Evolutionary conservation across 2,113 vertebrate species (phyloP).

Genomic region (Pandion haliaetus): DNA sequence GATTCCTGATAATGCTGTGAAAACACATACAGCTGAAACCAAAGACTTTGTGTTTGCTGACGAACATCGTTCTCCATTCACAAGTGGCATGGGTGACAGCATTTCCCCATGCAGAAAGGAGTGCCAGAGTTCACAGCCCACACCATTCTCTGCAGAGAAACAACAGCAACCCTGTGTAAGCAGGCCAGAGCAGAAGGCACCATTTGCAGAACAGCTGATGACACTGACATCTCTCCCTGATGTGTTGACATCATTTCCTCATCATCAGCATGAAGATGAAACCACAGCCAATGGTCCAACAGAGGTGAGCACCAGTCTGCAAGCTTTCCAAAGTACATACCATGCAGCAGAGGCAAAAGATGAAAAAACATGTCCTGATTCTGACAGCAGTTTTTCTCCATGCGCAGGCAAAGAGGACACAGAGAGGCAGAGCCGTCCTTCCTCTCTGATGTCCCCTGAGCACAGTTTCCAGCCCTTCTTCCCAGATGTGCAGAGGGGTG

Average conservation of each 20-base stretch:
- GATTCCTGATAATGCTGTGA: conserved; percentile 73
- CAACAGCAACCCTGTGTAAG: conserved; percentile 19
- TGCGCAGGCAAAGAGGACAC: conserved; percentile 75
- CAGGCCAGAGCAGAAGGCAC: conserved; percentile 12
- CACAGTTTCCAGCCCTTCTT: conserved; percentile 77
- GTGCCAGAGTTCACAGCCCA: conserved; percentile 61
- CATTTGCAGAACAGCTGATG: conserved; percentile 36
- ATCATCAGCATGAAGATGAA: conserved; percentile 34
- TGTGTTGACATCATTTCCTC: conserved; percentile 69
- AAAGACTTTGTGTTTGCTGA: conserved; percentile 76
- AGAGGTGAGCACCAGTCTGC: conserved; percentile 76
- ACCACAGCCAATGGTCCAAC: conserved; percentile 82
- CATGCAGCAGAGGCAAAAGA: conserved; percentile 43
- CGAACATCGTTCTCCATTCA: conserved; percentile 64
- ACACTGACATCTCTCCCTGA: conserved; percentile 57
- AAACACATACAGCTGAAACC: conserved; percentile 76
- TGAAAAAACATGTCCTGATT: conserved; percentile 40
- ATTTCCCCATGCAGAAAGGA: conserved; percentile 70
- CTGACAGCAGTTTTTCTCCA: conserved; percentile 37
- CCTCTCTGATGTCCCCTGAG: conserved; percentile 82
- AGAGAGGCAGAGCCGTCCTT: conserved; percentile 81
- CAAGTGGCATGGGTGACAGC: conserved; percentile 68
- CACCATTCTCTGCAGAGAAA: neutral
- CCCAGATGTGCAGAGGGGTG: conserved; percentile 60
- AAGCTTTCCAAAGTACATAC: conserved; percentile 22